Conservation (phyloP, 2,797 vertebrate species). For the Cyclura pinguis region DNA sequence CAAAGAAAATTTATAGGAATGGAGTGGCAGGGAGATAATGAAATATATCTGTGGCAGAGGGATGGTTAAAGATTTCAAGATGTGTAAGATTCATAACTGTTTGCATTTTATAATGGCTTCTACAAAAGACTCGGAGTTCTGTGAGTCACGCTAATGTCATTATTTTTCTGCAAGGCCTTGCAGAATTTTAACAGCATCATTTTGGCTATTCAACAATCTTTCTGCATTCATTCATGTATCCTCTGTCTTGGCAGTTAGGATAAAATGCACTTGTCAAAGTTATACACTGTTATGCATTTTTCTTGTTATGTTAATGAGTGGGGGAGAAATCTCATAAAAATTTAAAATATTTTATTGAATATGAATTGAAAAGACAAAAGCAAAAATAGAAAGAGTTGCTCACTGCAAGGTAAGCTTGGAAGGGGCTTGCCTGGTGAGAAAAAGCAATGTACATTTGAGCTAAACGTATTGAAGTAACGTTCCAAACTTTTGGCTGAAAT, state of each 20-base stretch:
- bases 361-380: slow-evolving; percentile 44
- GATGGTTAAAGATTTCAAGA: slow-evolving; percentile 1
- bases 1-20: not conserved
- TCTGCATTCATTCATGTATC: slow-evolving; percentile 35
- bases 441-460: slow-evolving; percentile 11
- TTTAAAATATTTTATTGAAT: slow-evolving; percentile 58
- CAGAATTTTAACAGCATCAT: slow-evolving; percentile 59
- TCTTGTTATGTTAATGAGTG: slow-evolving; percentile 56
- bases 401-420: slow-evolving; percentile 25
- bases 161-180: slow-evolving; percentile 61
- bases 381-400: slow-evolving; percentile 33
- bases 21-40: not conserved
- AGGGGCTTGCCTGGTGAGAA: slow-evolving; percentile 17
- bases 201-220: slow-evolving; percentile 55
- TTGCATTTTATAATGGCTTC: slow-evolving; percentile 52
- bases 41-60: not conserved
- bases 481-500: slow-evolving; percentile 1
- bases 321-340: slow-evolving; percentile 50
- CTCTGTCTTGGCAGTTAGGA: slow-evolving; percentile 46
- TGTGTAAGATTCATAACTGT: slow-evolving; percentile 14
- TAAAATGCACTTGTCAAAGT: slow-evolving; percentile 57
- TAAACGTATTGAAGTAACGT: slow-evolving; percentile 32
- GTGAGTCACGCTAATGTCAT: slow-evolving; percentile 40
- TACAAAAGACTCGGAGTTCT: slow-evolving; percentile 23
- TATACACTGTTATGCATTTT: slow-evolving; percentile 48